A percentile compares a stretch with the other conserved stretches of the same genome.
Conservation (phyloP, 2,797 vertebrate genomes). For the Odontamblyopus lacepedii region DNA sequence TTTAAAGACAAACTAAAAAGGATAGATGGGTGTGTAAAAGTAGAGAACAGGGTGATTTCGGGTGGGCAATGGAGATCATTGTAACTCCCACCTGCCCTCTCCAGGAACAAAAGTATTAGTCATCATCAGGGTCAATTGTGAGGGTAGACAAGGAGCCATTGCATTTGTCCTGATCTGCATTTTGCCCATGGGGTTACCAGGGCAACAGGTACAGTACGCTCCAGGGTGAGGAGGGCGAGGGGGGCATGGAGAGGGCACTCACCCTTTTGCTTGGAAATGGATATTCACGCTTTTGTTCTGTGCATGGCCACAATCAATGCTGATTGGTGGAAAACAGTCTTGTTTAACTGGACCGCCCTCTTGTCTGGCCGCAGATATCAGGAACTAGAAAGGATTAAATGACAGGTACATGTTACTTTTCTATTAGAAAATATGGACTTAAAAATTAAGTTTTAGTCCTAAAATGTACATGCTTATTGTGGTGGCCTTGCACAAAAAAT, state of each 20-base stretch:
- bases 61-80: slow-evolving; percentile 63
- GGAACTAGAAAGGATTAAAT: slow-evolving; percentile 26
- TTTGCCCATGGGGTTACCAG: slow-evolving; percentile 77
- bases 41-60: slow-evolving; percentile 52
- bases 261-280: slow-evolving; percentile 79
- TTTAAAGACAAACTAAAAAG: slow-evolving; percentile 32
- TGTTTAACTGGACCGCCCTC: slow-evolving; percentile 57
- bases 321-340: slow-evolving; percentile 61
- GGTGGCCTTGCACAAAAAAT: not conserved
- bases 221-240: slow-evolving; percentile 56
- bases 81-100: slow-evolving; percentile 80
- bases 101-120: slow-evolving; percentile 78
- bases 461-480: not conserved
- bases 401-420: slow-evolving; percentile 11
- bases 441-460: not conserved
- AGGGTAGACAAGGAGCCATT: slow-evolving; percentile 69
- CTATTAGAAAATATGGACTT: not conserved
- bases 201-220: slow-evolving; percentile 78
- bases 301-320: slow-evolving; percentile 67
- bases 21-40: slow-evolving; percentile 19
- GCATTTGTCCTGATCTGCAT: slow-evolving; percentile 75
- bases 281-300: slow-evolving; percentile 78
- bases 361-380: slow-evolving; percentile 36
- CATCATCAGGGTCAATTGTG: slow-evolving; percentile 78
- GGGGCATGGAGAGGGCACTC: slow-evolving; percentile 70